Conservation (phyloP, 2,113 vertebrate genomes). For the Phaethon lepturus region DNA sequence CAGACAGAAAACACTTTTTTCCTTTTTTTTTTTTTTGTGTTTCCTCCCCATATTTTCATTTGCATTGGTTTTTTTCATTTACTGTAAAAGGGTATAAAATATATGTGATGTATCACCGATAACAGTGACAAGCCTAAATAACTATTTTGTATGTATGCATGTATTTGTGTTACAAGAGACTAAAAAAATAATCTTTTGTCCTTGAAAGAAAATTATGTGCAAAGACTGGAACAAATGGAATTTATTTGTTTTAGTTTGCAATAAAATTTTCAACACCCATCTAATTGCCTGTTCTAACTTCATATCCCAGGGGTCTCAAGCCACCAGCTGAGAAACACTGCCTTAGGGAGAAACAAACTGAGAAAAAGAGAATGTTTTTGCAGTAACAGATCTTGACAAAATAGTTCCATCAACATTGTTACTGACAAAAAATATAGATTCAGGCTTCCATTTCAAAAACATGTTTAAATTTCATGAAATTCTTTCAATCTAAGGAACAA, state of each 20-base stretch:
- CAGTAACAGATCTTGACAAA: neutral
- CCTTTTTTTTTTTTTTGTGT: too few species aligned
- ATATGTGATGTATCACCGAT: neutral
- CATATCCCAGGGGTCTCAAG: neutral
- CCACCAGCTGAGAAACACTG: neutral
- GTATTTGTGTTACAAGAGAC: neutral
- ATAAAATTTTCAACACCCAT: constrained; percentile 24
- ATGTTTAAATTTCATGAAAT: neutral
- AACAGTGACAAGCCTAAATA: neutral
- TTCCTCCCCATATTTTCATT: neutral
- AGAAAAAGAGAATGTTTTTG: neutral
- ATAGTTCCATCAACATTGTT: neutral
- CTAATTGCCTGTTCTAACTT: constrained; percentile 19
- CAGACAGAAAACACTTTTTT: neutral
- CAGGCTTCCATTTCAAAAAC: neutral
- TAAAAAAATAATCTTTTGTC: neutral
- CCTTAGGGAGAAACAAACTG: neutral
- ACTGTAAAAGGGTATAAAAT: neutral
- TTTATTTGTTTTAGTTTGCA: neutral
- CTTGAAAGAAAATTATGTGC: neutral
- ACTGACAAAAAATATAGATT: neutral
- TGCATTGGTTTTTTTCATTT: neutral
- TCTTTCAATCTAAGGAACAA: neutral
- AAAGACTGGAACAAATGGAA: neutral
- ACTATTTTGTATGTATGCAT: neutral